Percentiles rank a stretch among this genome's conserved stretches.
These are phyloP conservation scores for Catajapyx aquilonaris DNA, from an alignment of 1,140 invertebrate genomes.

Conservation along the genomic window DNA sequence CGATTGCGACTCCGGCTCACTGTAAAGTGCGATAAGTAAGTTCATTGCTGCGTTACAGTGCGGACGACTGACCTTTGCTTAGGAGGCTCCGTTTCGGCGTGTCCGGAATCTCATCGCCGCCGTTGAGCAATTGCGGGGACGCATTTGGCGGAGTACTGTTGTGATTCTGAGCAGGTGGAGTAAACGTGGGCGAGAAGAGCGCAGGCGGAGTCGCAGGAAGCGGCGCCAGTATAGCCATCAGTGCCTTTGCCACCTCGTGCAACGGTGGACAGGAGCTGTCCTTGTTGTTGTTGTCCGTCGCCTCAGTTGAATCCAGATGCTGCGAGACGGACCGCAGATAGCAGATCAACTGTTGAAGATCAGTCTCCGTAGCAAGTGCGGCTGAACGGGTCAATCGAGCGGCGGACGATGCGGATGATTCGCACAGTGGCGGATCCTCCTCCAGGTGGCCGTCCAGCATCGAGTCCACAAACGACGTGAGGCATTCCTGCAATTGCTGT, in stretches of 20 bases:
- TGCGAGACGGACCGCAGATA: conserved; percentile 18
- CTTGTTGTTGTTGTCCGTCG: conserved; percentile 20
- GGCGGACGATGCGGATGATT: conserved; percentile 32
- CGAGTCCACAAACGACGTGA: conserved; percentile 47
- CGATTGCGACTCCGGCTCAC: conserved; percentile 4
- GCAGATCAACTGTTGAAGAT: conserved; percentile 38
- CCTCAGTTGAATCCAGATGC: conserved; percentile 10
- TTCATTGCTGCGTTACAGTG: conserved; percentile 2
- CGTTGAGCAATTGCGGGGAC: too few species aligned
- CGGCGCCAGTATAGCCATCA: too few species aligned
- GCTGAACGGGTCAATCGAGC: conserved; percentile 37
- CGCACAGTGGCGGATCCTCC: conserved; percentile 30
- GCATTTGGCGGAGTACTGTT: too few species aligned
- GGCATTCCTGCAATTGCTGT: conserved; percentile 27
- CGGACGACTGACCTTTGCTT: conserved; percentile 8
- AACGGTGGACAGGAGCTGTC: conserved; percentile 25
- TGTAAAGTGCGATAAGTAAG: conserved; percentile 5
- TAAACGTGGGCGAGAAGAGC: too few species aligned
- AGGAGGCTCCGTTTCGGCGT: conserved; percentile 13
- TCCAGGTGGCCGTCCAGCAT: conserved; percentile 38
- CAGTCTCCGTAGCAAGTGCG: conserved; percentile 40
- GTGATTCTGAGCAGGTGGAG: too few species aligned
- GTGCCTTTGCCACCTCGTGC: conserved; percentile 11
- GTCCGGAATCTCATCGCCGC: conserved; percentile 16
- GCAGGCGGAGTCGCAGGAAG: too few species aligned